Evolutionary conservation across 2,113 vertebrate genomes (phyloP).

Genomic region (Craseonycteris thonglongyai): DNA sequence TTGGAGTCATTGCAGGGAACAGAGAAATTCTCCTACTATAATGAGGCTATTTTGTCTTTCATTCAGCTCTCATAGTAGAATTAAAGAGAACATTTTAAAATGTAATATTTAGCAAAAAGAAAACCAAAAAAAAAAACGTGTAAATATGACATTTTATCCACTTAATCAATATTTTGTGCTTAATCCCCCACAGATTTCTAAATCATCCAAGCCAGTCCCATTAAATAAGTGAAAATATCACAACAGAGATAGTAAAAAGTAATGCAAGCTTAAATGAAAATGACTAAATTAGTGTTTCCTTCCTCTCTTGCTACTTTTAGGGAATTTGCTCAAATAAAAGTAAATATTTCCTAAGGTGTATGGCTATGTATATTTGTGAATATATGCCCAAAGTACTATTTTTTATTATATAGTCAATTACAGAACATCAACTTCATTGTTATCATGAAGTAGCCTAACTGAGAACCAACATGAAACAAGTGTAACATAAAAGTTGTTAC

Average conservation of each 20-base stretch:
- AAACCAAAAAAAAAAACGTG: too few relatives aligned
- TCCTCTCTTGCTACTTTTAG: background rate
- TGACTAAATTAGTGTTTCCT: conserved; percentile 9
- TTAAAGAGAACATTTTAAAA: conserved; percentile 71
- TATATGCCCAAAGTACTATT: background rate
- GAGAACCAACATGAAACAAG: conserved; percentile 1
- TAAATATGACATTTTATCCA: conserved; percentile 68
- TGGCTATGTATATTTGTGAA: background rate
- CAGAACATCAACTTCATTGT: background rate
- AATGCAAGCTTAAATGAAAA: conserved; percentile 38
- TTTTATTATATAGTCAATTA: background rate
- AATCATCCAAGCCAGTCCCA: conserved; percentile 47
- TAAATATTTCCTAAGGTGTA: background rate
- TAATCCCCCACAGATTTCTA: conserved; percentile 54
- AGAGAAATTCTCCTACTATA: conserved; percentile 87
- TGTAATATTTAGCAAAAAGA: conserved; percentile 66
- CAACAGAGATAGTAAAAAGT: conserved; percentile 57
- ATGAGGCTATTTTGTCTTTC: conserved; percentile 83
- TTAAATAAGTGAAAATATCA: conserved; percentile 59
- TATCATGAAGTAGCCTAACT: background rate
- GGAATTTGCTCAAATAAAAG: conserved; percentile 28
- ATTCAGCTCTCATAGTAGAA: conserved; percentile 73
- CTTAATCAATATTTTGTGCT: conserved; percentile 61
- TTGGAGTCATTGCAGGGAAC: conserved; percentile 89
- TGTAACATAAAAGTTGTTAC: background rate